These are phyloP conservation scores for Trichomalopsis sarcophagae DNA, from an alignment of 1,140 invertebrate genomes.

Conservation along the genomic window DNA sequence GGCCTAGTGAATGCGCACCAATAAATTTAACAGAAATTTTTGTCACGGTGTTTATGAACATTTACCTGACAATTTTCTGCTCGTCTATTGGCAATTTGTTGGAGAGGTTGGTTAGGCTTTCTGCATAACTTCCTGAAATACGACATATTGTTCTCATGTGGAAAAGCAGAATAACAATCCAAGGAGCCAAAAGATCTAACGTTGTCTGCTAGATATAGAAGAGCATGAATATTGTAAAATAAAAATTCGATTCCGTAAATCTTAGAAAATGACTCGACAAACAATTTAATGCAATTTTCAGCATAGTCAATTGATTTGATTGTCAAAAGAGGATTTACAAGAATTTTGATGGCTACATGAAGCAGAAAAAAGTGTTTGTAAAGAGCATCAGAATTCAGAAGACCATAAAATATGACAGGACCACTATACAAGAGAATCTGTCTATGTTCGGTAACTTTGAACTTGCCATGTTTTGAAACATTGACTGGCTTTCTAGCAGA, in stretches of 20 bases:
- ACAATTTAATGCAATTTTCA: slow-evolving; percentile 37
- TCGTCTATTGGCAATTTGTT: no score
- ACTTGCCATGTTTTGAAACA: no score
- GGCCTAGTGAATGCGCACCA: not conserved
- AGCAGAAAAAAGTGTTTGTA: no score
- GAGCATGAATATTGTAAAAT: slow-evolving; percentile 35
- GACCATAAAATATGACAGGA: no score
- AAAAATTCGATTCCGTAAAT: slow-evolving; percentile 48
- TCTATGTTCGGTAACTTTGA: no score
- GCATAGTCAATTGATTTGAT: not conserved
- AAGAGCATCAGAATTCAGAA: no score
- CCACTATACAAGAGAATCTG: no score
- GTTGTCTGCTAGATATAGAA: not conserved
- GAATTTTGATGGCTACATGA: not conserved
- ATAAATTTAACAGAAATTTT: no score
- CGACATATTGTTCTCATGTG: slow-evolving; percentile 48
- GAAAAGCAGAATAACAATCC: slow-evolving; percentile 49
- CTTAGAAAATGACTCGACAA: slow-evolving; percentile 26
- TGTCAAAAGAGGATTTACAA: not conserved
- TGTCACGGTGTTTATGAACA: no score
- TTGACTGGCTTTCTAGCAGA: no score
- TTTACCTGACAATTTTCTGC: no score
- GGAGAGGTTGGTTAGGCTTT: slow-evolving; percentile 53
- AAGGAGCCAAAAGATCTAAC: slow-evolving; percentile 43
- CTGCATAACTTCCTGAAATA: slow-evolving; percentile 38